Base-by-base conservation (phyloP, 2,113 vertebrate genomes). In the Nerophis ophidion region DNA sequence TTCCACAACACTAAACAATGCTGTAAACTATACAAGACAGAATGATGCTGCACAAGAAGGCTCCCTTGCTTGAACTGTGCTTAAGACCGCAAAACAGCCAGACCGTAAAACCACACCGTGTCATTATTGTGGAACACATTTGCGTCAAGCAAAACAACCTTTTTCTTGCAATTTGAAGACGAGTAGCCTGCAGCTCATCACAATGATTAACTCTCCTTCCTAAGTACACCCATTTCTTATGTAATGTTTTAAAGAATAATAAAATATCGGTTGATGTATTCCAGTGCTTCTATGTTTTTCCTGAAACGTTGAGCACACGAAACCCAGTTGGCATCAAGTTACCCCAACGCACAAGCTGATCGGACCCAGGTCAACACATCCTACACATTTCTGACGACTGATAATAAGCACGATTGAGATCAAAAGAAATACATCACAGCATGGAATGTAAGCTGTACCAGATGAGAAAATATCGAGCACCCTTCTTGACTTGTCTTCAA, bases 31-130 rank as follows among this genome's bases (percentile, higher is more conserved):
- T 26, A 26, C 26, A 26, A 26, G 26, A 2, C 3, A 26, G 26
- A 26, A 26, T 26, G 26, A 26, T 26, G 26, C 26, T 26, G 26
- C 26, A 26, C 26, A 26, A 26, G 26, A 26, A 26, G 26, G 26
- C 26, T 26, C 26, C 26, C 26, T 3, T 26, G 26, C 26, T 3
- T 26, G 26, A 26, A 26, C 26, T 26, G 26, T 26, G 26, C 26
- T 26, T 26, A 4, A 26, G 26, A 26, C 26, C 26, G 26, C 4
- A 26, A 26, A 42, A 64, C 48, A 66, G 19, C 17, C 13, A 57
- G 36, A 19, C 33, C 56, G 16, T 19, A 42, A 66, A 70, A 63
- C 45, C 66, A 61, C 55, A 64, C 58, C 59, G 48, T 53, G 70
- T 44, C 57, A 74, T 54, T 5, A 68, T 13, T 35, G 6, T 16